Conservation (phyloP, 2,888 invertebrate species). For the Tyria jacobaeae region DNA sequence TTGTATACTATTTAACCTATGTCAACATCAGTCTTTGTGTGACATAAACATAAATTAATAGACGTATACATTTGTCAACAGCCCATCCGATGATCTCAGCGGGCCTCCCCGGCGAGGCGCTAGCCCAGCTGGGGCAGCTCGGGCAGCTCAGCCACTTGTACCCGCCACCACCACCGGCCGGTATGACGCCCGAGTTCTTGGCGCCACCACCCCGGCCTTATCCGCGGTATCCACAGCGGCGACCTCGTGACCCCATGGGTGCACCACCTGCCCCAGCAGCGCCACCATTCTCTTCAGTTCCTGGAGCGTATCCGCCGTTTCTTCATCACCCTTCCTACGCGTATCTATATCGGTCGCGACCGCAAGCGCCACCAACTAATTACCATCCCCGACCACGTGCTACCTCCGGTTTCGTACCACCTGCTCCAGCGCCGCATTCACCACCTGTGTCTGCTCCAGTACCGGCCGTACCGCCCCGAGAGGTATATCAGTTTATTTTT, state of each 20-base stretch:
- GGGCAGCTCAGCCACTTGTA: conserved; percentile 87
- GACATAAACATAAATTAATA: conserved; percentile 13
- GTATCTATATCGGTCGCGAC: conserved; percentile 78
- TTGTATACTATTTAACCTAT: background rate
- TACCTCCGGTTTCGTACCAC: conserved; percentile 79
- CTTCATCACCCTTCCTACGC: conserved; percentile 79
- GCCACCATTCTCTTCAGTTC: conserved; percentile 71
- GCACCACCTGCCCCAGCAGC: conserved; percentile 66
- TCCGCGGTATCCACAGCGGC: conserved; percentile 81
- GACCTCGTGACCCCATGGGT: conserved; percentile 71
- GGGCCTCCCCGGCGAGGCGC: conserved; percentile 89
- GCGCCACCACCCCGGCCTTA: conserved; percentile 89
- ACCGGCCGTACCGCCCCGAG: conserved; percentile 72
- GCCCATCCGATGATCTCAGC: conserved; percentile 90
- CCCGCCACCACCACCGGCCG: conserved; percentile 80
- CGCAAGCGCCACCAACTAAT: conserved; percentile 64
- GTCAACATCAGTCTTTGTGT: conserved; percentile 4
- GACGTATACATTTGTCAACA: conserved; percentile 57
- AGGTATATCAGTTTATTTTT: conserved; percentile 55
- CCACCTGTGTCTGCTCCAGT: conserved; percentile 73
- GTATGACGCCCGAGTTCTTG: conserved; percentile 88
- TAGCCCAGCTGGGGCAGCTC: conserved; percentile 84
- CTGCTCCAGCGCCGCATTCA: conserved; percentile 76
- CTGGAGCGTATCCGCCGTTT: conserved; percentile 75
- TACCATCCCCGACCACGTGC: conserved; percentile 76